Percentiles rank a stretch among this genome's conserved stretches.
Conservation (phyloP, 2,888 invertebrate genomes). For the Apoda limacodes region DNA sequence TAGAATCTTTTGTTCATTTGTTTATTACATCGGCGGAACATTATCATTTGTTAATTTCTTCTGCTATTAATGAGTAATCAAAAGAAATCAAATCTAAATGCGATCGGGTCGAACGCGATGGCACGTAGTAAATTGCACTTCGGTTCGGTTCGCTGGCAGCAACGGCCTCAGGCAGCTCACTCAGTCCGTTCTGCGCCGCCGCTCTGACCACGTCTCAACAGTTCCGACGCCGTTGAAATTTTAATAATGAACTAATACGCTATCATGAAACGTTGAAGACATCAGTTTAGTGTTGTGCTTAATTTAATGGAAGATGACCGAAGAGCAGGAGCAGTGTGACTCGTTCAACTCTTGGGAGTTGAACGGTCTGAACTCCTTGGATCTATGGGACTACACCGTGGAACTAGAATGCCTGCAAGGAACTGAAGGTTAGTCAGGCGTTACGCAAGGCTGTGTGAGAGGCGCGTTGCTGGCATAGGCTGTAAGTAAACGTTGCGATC, state of each 20-base stretch:
- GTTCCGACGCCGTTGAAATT: too few relatives aligned
- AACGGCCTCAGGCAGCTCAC: slow-evolving; percentile 21
- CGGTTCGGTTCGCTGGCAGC: slow-evolving; percentile 21
- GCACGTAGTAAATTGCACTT: slow-evolving; percentile 40
- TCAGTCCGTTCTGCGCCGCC: slow-evolving; percentile 40
- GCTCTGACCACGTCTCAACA: slow-evolving; percentile 38
- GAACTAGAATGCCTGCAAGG: slow-evolving; percentile 84
- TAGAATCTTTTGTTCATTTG: slow-evolving; percentile 24
- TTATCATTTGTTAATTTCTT: slow-evolving; percentile 50
- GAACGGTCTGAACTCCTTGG: slow-evolving; percentile 76
- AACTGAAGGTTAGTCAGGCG: slow-evolving; percentile 74
- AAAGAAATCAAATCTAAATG: slow-evolving; percentile 55
- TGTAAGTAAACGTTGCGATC: slow-evolving; percentile 21
- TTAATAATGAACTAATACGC: too few relatives aligned
- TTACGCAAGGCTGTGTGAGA: slow-evolving; percentile 48
- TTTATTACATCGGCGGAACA: slow-evolving; percentile 30
- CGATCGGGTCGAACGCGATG: slow-evolving; percentile 45
- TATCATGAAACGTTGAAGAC: too few relatives aligned
- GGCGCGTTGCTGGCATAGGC: slow-evolving; percentile 20
- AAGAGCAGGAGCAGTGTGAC: slow-evolving; percentile 55
- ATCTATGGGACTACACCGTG: slow-evolving; percentile 88
- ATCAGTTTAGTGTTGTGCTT: too few relatives aligned
- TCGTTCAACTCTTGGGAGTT: slow-evolving; percentile 65
- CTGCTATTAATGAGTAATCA: slow-evolving; percentile 42
- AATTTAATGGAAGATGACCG: slow-evolving; percentile 44